Evolutionary conservation across 2,888 invertebrate species (phyloP).

Genomic region (Cryptus viduatorius): DNA sequence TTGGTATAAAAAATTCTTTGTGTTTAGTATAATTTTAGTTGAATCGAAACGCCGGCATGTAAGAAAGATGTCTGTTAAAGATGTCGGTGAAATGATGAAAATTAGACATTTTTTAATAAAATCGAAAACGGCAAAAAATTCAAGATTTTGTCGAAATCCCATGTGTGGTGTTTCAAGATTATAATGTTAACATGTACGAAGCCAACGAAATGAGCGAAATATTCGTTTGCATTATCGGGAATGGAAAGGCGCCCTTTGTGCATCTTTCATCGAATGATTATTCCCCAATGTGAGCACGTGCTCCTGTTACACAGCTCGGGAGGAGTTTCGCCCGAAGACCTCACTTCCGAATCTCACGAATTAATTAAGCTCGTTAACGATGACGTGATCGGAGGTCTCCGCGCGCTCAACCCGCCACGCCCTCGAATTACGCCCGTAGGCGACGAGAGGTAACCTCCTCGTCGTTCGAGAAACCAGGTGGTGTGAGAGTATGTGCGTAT

Average conservation of each 20-base stretch:
- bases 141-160: no score
- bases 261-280: slow-evolving; percentile 10
- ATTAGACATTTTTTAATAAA: no score
- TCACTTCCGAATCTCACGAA: slow-evolving; percentile 62
- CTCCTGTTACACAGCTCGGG: slow-evolving; percentile 28
- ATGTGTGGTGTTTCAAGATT: no score
- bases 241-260: neutral
- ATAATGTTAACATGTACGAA: no score
- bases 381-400: slow-evolving; percentile 66
- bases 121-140: no score
- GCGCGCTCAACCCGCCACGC: slow-evolving; percentile 65
- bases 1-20: no score
- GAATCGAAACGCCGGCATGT: no score
- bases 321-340: slow-evolving; percentile 50
- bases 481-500: slow-evolving; percentile 17
- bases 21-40: no score
- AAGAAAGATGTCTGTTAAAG: no score
- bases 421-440: slow-evolving; percentile 69
- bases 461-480: slow-evolving; percentile 43
- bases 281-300: slow-evolving; percentile 58
- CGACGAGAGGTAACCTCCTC: slow-evolving; percentile 57
- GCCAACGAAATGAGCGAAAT: no score
- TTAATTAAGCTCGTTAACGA: slow-evolving; percentile 70
- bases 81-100: no score
- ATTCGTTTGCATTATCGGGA: no score